Evolutionary conservation across 2,113 vertebrate species (phyloP), one percentile per base, ranked within the genome.

Genomic region (Etheostoma cragini): DNA sequence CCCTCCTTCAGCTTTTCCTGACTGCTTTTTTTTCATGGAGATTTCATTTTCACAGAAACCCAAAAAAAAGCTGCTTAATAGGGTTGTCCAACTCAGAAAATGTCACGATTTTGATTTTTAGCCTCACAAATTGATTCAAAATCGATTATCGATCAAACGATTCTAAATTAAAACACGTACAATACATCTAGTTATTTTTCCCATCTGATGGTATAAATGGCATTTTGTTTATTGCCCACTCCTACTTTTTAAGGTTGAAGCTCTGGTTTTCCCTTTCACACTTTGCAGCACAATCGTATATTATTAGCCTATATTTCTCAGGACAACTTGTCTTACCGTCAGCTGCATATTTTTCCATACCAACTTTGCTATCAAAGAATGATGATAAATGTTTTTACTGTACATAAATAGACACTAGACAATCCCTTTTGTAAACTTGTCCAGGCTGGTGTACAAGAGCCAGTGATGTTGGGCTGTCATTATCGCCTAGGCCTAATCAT

Each of bases 301-400:
- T 69, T 47, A 82, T 68, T 65, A 60, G 77, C 75, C 77, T 60
- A 38, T 76, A 76, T 81, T 82, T 88, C 79, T 67, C 85, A 71
- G 73, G 58, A 85, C 77, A 49, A 47, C 71, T 66, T 64, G 65
- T 82, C 64, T 33, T 38, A 17, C 65, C 56, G 69, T 82, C 69
- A 57, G 5, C 71, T 70, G 74, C 72, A 65, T 64, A 58, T 21
- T 81, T 91, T 82, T 87, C 49, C 76, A 84, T 66, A 65, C 17
- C 38, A 8, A 74, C 70, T 65, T 17, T 8, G 21, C 46, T 50
- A 68, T 71, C 14, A 81, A 66, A 66, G 21, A 67, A 52, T 64
- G 62, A 50, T 70, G 61, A 54, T 64, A 6, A 50, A 63, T 58
- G 38, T 71, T 76, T 76, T 50, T 50, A 49, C 42, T 35, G 22